These are phyloP conservation scores for Burhinus bistriatus DNA, from an alignment of 2,113 vertebrate genomes.

Conservation along the genomic window DNA sequence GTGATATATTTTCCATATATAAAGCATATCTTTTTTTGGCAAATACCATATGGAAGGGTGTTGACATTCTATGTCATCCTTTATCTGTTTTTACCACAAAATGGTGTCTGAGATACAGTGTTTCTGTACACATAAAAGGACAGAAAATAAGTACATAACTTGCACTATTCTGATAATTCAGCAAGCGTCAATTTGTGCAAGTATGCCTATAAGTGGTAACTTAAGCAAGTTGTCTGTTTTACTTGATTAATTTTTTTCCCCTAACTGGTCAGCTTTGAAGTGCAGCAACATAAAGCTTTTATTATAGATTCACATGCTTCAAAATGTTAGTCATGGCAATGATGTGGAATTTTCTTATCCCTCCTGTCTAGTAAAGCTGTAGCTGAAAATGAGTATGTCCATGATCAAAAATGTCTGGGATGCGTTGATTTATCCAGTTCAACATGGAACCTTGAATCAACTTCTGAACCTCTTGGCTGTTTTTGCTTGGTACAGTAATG, in stretches of 20 bases:
- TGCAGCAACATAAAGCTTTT: not conserved
- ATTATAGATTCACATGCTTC: not conserved
- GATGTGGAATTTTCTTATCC: not conserved
- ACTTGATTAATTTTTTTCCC: not conserved
- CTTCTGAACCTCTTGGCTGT: not conserved
- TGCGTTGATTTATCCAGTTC: not conserved
- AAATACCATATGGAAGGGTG: constrained; percentile 11
- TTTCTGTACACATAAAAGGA: not conserved
- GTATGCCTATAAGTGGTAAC: not conserved
- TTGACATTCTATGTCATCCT: not conserved
- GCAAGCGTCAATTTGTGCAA: not conserved
- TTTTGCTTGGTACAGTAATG: not conserved
- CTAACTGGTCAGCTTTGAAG: not conserved
- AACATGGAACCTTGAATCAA: not conserved
- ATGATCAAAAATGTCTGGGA: not conserved
- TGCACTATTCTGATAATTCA: not conserved
- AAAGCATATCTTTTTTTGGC: not conserved
- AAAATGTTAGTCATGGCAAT: not conserved
- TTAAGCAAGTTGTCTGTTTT: not conserved
- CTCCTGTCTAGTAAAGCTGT: not conserved
- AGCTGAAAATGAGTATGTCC: not conserved
- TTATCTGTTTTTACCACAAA: constrained; percentile 23
- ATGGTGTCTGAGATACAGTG: not conserved
- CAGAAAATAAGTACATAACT: not conserved
- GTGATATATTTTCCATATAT: not conserved